Evolutionary conservation across 2,797 vertebrate genomes (phyloP), one percentile per base, ranked within the genome.

Genomic region (Anomalospiza imberbis): DNA sequence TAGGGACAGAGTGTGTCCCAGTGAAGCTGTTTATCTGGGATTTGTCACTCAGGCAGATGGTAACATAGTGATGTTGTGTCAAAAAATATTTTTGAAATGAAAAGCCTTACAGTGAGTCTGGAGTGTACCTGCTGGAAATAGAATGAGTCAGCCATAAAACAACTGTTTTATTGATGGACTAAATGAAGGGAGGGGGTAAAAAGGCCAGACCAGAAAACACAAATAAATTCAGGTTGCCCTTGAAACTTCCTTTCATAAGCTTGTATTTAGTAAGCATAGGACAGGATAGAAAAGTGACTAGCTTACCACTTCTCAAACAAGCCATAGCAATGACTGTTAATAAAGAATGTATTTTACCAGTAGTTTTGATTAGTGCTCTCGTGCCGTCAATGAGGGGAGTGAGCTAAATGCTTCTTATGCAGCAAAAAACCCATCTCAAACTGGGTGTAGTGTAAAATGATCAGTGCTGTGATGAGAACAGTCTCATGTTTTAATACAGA

Each of bases 11-110:
- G 48, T 51, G 17, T 36, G 26, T 70, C 73, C 83, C 84, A 65
- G 5, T 84, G 73, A 95, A 96, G 54, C 80, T 94, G 36, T 92
- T 97, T 93, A 66, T 93, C 75, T 95, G 53, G 78, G 80, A 93
- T 92, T 93, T 94, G 57, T 97, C 90, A 84, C 40, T 88, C 75
- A 78, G 54, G 75, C 80, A 97, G 83, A 95, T 85, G 81, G 74
- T 54, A 85, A 60, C 71, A 68, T 80, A 85, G 62, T n/a, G 73
- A 44, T 82, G 24, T 82, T 88, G 54, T 76, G 36, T 85, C 79
- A 92, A 53, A 95, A 96, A 96, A 67, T 13, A 5, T 74, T 92
- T 97, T 95, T 89, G 40, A 89, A 96, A 94, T 96, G 62, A 93
- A 83, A 97, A 96, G 25, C 50, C 63, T 96, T 85, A 44, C 70